These are phyloP conservation scores for Rhynchonycteris naso DNA, from an alignment of 2,797 vertebrate species.

Conservation along the genomic window DNA sequence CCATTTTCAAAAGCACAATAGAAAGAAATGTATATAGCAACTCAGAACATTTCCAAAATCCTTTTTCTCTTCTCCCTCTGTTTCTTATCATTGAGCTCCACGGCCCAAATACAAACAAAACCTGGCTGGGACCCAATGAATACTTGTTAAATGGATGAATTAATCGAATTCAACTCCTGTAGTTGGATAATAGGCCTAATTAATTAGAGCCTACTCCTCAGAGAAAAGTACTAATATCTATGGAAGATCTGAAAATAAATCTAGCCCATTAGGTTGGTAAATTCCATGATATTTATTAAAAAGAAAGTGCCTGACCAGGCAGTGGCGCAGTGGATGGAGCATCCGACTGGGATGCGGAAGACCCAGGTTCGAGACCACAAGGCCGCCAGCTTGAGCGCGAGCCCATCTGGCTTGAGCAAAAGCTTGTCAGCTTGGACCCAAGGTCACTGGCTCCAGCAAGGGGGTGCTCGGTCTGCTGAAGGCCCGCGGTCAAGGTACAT, in stretches of 20 bases:
- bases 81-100: slow-evolving; percentile 1
- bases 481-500: too few species aligned
- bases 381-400: too few species aligned
- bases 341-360: too few species aligned
- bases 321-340: too few species aligned
- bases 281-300: neutral
- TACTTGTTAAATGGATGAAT: neutral
- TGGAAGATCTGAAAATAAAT: neutral
- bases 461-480: too few species aligned
- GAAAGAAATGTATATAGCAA: slow-evolving; percentile 35
- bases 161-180: slow-evolving; percentile 13
- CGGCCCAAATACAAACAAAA: neutral
- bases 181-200: neutral
- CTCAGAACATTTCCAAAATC: neutral
- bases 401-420: too few species aligned
- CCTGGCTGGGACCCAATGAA: neutral
- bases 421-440: too few species aligned
- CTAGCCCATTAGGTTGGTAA: neutral
- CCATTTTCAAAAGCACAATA: neutral
- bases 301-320: too few species aligned
- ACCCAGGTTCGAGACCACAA: too few species aligned
- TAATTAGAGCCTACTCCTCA: neutral
- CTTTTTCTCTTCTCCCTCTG: slow-evolving; percentile 1
- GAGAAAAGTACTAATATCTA: neutral
- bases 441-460: too few species aligned